These are phyloP conservation scores for Agonopterix arenella DNA, from an alignment of 2,888 invertebrate genomes.

Conservation along the genomic window DNA sequence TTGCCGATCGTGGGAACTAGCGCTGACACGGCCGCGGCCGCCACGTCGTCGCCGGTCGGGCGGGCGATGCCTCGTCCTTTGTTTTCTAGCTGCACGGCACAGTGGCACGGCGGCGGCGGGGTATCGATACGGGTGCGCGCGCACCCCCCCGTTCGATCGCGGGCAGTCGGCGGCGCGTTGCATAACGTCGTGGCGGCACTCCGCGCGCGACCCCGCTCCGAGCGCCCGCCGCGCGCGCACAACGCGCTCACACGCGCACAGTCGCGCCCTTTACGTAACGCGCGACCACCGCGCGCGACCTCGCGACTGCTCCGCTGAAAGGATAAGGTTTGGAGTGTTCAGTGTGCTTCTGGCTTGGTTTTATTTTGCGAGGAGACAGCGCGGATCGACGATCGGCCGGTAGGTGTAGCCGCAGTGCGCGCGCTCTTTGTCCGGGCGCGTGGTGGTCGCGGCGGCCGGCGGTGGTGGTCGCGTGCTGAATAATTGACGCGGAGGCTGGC, in stretches of 20 bases:
- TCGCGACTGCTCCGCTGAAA: slow-evolving; percentile 22
- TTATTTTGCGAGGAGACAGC: slow-evolving; percentile 30
- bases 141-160: slow-evolving; percentile 58
- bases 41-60: neutral
- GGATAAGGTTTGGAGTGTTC: slow-evolving; percentile 49
- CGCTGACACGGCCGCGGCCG: neutral
- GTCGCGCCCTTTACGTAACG: slow-evolving; percentile 73
- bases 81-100: slow-evolving; percentile 6
- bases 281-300: slow-evolving; percentile 54
- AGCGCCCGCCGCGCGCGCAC: slow-evolving; percentile 69
- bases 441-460: slow-evolving; percentile 29
- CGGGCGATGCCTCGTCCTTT: slow-evolving; percentile 2
- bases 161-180: slow-evolving; percentile 61
- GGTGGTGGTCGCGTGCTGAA: slow-evolving; percentile 58
- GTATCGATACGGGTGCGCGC: slow-evolving; percentile 64
- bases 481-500: slow-evolving; percentile 69
- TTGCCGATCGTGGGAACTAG: neutral
- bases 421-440: slow-evolving; percentile 47
- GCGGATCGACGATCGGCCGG: slow-evolving; percentile 55
- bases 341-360: slow-evolving; percentile 44
- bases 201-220: slow-evolving; percentile 71
- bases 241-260: slow-evolving; percentile 57
- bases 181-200: slow-evolving; percentile 70
- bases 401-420: slow-evolving; percentile 57
- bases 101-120: slow-evolving; percentile 16